Base-by-base conservation (phyloP, 2,888 invertebrate species). In the Mamestra brassicae region DNA sequence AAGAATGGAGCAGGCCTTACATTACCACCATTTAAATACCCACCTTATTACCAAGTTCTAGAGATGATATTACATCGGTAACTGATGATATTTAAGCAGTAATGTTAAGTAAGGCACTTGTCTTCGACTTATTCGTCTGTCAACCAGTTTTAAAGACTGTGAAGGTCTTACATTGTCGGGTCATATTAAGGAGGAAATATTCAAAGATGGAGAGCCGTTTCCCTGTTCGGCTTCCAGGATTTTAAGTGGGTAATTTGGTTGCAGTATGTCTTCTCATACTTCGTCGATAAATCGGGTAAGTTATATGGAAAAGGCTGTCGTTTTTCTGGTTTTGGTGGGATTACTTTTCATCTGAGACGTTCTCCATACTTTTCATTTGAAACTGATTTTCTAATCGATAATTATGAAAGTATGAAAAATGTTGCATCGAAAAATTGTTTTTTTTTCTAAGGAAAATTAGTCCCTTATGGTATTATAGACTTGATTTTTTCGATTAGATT, bases 61-160 rank as follows among this genome's bases (percentile, higher is more conserved):
- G 15, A n/a, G 52, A 63, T 74, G 58, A 47, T 55, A 55, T 75
- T 81, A 13, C 58, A 68, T 64, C 55, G 73, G 26, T 58, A 0
- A 47, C 2, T 3, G 1, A 17, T 64, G 58, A 67, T 74, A 70
- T 70, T 71, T 74, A 3, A 64, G n/a, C 42, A n/a, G 62, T 64
- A 34, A 62, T 80, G 62, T 86, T 87, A 78, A 83, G 85, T 85
- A 86, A 78, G 78, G 68, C 87, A 86, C 85, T 86, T 85, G 85
- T 72, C 50, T 52, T 68, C 63, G 54, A 76, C 72, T 78, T 78
- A 82, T 78, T 8, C 1, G 82, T 73, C 54, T 61, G 63, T 78
- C 76, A 47, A 84, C 81, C 81, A 65, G 81, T 74, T 81, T 67
- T 77, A 60, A 76, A 47, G 65, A 57, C 71, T 69, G 52, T 69